These are phyloP conservation scores for Andrena bucephala DNA, from an alignment of 2,888 invertebrate species.

Conservation along the genomic window DNA sequence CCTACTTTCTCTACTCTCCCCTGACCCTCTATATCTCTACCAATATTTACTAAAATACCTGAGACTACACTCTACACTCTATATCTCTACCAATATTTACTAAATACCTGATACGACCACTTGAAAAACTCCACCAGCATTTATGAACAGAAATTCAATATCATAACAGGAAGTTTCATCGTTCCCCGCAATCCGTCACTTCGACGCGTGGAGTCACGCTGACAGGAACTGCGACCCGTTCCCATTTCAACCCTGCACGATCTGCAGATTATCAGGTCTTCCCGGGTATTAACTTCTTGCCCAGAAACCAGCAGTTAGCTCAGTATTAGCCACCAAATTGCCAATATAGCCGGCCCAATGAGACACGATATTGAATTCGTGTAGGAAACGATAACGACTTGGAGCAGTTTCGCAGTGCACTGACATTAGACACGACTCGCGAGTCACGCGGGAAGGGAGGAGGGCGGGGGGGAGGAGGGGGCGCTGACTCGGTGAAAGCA, in stretches of 20 bases:
- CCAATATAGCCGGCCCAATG: conserved; percentile 51
- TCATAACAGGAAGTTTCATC: neutral
- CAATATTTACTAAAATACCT: neutral
- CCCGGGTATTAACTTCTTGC: conserved; percentile 31
- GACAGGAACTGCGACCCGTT: conserved; percentile 15
- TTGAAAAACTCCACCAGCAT: neutral
- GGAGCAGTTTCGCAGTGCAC: conserved; percentile 35
- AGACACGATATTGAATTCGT: conserved; percentile 54
- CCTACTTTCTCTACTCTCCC: neutral
- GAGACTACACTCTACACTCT: no score
- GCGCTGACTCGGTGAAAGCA: neutral
- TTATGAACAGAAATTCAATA: neutral
- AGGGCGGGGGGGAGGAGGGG: no score
- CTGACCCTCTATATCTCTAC: neutral
- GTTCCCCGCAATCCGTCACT: neutral
- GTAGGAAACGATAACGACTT: conserved; percentile 47
- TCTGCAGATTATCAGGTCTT: conserved; percentile 37
- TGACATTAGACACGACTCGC: conserved; percentile 26
- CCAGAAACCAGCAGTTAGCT: conserved; percentile 31
- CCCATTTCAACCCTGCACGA: conserved; percentile 14
- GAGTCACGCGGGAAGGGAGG: neutral
- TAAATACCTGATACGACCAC: neutral
- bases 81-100: neutral
- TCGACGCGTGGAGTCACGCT: neutral
- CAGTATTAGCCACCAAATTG: conserved; percentile 61